Evolutionary conservation across 92 coral and sea anemone genomes (phyloP), one percentile per base, ranked within the genome.

Genomic region (Pocillopora meandrina): DNA sequence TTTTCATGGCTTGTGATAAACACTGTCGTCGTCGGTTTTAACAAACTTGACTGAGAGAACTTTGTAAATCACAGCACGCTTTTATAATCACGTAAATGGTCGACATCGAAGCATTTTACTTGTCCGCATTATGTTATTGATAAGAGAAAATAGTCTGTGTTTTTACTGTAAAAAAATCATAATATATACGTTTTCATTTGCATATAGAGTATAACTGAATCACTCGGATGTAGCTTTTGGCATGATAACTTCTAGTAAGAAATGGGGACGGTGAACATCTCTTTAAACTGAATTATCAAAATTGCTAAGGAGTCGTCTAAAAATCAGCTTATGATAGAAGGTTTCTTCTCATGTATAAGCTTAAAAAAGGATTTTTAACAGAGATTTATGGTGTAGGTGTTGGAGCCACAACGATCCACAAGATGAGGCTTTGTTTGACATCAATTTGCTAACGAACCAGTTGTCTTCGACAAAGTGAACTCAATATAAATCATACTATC

Each of bases 361-460:
- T 66, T 56, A 65, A 17, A 15, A 71, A 81, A 47, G 21, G 26
- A 18, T 81, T n/a, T 57, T 19, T 0, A 12, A 36, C 36, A 55
- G 47, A 56, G 71, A 69, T 20, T 59, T 69, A 35, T 52, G 77
- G 76, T 69, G 33, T 59, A 56, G 75, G 35, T 81, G 85, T 60
- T 36, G 58, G 35, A 71, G 23, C 85, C 77, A 35, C 85, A 58
- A n/a, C 71, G 71, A 81, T 68, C 85, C 42, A 71, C 65, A 35
- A 58, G 60, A 71, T 8, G 52, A 33, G 77, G 23, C 35, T 70
- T 59, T 81, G 76, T 70, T 81, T 81, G 56, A n/a, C 76, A 35
- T 81, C 77, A 33, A 58, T 70, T 36, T 60, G 70, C 78, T 71
- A 72, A 81, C 85, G 77, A 60, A 71, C 70, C 5, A 58, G 15